Percentiles rank a stretch among this genome's conserved stretches.
phyloP scores from a whole-genome alignment of 2,888 invertebrate species.

The Drosophila ustulata region DNA sequence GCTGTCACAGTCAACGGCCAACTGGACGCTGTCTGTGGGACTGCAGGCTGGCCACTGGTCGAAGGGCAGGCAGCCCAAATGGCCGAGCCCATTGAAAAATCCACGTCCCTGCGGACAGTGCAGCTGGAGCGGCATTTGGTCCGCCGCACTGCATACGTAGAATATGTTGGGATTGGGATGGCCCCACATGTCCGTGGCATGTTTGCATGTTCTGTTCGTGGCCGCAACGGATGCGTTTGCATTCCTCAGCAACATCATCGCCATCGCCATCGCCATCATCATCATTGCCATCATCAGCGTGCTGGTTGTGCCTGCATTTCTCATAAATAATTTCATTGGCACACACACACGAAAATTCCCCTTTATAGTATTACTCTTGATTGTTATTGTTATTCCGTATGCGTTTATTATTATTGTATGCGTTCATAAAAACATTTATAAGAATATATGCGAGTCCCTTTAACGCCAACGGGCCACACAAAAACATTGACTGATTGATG shows the following conservation, averaged over 20 bases:
- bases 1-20: conserved; percentile 33
- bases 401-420: conserved; percentile 44
- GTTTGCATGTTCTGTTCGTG: conserved; percentile 72
- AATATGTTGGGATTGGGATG: conserved; percentile 79
- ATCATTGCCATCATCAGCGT: conserved; percentile 19
- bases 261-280: conserved; percentile 20
- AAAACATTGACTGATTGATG: conserved; percentile 73
- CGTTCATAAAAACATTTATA: conserved; percentile 31
- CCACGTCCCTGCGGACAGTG: conserved; percentile 76
- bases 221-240: conserved; percentile 45
- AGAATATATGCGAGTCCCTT: background rate
- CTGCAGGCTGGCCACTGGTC: conserved; percentile 77
- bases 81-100: conserved; percentile 78
- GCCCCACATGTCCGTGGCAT: conserved; percentile 78
- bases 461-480: conserved; percentile 21
- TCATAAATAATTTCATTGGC: conserved; percentile 77
- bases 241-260: conserved; percentile 25
- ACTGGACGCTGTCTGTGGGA: conserved; percentile 41
- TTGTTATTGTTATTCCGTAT: conserved; percentile 29
- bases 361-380: conserved; percentile 35
- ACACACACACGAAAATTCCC: conserved; percentile 45
- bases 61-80: conserved; percentile 78
- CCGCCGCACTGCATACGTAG: conserved; percentile 74
- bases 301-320: conserved; percentile 53
- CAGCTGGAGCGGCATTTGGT: conserved; percentile 63